Evolutionary conservation across 1,140 invertebrate species (phyloP).

Genomic region (Nasonia longicornis): DNA sequence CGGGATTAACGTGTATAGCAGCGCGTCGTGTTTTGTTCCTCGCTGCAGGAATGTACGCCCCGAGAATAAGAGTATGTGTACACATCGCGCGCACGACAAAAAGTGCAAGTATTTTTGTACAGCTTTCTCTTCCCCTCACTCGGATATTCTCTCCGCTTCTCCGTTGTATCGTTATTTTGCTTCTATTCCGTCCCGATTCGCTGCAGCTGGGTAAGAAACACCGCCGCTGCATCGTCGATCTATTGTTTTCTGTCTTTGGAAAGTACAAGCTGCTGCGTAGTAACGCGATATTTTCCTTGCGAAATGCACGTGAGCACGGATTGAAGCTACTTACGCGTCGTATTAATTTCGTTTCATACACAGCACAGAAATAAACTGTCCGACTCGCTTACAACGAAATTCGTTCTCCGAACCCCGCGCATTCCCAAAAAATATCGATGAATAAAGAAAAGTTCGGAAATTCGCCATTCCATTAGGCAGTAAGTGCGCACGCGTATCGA

Average conservation of each 20-base stretch:
- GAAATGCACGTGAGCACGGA: neutral
- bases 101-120: conserved; percentile 1
- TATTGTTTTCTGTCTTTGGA: neutral
- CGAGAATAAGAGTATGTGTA: neutral
- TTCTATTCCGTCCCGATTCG: conserved; percentile 1
- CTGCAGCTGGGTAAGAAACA: neutral
- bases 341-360: no score
- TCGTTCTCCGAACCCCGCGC: no score
- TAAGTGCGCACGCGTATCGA: conserved; percentile 20
- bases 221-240: neutral
- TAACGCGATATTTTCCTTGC: neutral
- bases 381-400: no score
- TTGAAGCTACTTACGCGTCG: neutral
- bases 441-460: neutral
- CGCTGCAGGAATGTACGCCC: neutral
- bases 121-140: neutral
- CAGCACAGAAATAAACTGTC: no score
- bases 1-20: conserved; percentile 18
- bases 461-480: neutral
- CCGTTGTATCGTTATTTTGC: neutral
- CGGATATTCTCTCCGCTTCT: neutral
- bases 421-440: no score
- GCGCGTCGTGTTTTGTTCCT: neutral
- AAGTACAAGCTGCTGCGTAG: neutral
- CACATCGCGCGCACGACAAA: neutral